Evolutionary conservation across 1,140 invertebrate species (phyloP).

Genomic region (Drosophila repletoides): DNA sequence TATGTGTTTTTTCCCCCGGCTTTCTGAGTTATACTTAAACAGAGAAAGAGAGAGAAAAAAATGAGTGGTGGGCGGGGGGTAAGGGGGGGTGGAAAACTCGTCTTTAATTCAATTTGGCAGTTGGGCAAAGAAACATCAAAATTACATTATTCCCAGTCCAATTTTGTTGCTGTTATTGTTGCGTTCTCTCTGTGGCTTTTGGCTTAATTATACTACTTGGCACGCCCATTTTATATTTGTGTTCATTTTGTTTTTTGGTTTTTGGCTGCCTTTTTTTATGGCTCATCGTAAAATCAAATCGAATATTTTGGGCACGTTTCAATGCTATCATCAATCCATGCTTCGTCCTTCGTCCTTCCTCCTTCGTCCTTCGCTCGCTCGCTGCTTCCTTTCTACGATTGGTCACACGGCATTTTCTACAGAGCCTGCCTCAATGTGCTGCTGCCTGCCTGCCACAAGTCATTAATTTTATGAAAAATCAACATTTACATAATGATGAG

Average conservation of each 20-base stretch:
- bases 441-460: no score
- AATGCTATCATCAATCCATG: slow-evolving; percentile 68
- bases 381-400: background rate
- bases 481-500: slow-evolving; percentile 48
- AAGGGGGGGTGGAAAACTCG: background rate
- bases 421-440: slow-evolving; percentile 41
- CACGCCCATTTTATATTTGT: slow-evolving; percentile 13
- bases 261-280: slow-evolving; percentile 36
- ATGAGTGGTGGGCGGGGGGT: no score
- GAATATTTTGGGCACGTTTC: slow-evolving; percentile 73
- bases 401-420: background rate
- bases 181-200: slow-evolving; percentile 5
- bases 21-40: background rate
- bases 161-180: background rate
- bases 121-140: slow-evolving; percentile 58
- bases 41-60: no score
- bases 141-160: slow-evolving; percentile 60
- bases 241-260: slow-evolving; percentile 11
- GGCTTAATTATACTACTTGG: slow-evolving; percentile 39
- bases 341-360: no score
- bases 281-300: slow-evolving; percentile 52
- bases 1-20: slow-evolving; percentile 13
- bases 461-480: slow-evolving; percentile 73
- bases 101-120: slow-evolving; percentile 51
- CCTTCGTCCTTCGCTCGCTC: no score